phyloP scores from a whole-genome alignment of 1,140 invertebrate species.

The Drosophila ananassae region DNA sequence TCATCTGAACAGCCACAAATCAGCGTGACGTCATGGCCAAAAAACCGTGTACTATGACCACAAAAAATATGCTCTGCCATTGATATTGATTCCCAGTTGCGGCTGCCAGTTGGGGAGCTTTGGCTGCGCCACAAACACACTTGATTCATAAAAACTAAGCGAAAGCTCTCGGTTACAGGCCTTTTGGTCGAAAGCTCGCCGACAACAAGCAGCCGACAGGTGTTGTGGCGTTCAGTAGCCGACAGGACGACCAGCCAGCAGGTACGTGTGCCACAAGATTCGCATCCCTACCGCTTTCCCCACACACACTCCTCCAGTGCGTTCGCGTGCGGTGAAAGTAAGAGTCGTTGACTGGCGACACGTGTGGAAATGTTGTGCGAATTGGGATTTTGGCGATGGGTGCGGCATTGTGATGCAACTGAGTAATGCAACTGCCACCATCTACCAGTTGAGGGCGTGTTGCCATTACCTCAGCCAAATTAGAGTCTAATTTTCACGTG shows the following conservation, averaged over 20 bases:
- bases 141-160: constrained; percentile 74
- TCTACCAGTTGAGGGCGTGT: constrained; percentile 21
- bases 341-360: constrained; percentile 18
- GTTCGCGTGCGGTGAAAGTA: constrained; percentile 18
- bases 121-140: constrained; percentile 51
- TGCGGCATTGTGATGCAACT: constrained; percentile 18
- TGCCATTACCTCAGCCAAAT: constrained; percentile 13
- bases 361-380: constrained; percentile 9
- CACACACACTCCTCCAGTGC: background rate
- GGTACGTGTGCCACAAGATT: constrained; percentile 45
- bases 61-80: constrained; percentile 30
- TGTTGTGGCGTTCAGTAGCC: constrained; percentile 67
- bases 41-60: background rate
- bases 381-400: background rate
- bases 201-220: constrained; percentile 62
- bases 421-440: constrained; percentile 16
- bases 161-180: constrained; percentile 41
- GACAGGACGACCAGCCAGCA: constrained; percentile 68
- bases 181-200: constrained; percentile 32
- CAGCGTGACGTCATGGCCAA: constrained; percentile 61
- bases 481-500: constrained; percentile 1
- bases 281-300: background rate
- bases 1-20: constrained; percentile 13
- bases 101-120: constrained; percentile 38
- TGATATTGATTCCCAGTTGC: constrained; percentile 56